Evolutionary conservation across 1,140 invertebrate genomes (phyloP).

Genomic region (Rhopalosiphum maidis): DNA sequence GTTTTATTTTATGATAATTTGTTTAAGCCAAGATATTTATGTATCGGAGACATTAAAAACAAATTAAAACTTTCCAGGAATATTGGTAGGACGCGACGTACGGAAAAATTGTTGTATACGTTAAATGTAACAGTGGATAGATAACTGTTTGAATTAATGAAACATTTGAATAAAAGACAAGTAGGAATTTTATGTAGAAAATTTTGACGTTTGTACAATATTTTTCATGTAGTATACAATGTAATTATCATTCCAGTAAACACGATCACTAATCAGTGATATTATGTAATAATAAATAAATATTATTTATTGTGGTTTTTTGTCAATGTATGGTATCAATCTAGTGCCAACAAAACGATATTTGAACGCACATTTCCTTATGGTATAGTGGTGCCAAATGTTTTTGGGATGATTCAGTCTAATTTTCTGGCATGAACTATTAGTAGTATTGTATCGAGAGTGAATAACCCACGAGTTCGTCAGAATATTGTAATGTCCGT

Average conservation of each 20-base stretch:
- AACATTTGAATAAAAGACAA: neutral
- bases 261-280: neutral
- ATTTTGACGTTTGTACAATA: neutral
- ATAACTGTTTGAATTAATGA: neutral
- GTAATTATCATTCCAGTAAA: neutral
- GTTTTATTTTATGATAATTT: neutral
- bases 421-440: conserved; percentile 28
- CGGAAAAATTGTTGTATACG: neutral
- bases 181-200: neutral
- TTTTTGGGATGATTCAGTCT: conserved; percentile 53
- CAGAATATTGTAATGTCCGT: conserved; percentile 9
- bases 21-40: neutral
- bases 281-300: neutral
- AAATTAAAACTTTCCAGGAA: neutral
- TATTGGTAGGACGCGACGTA: neutral
- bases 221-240: neutral
- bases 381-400: conserved; percentile 29
- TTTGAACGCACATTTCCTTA: conserved; percentile 34
- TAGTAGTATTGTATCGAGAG: neutral
- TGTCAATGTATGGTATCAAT: neutral
- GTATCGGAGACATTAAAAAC: neutral
- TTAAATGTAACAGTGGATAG: neutral
- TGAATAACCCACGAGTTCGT: conserved; percentile 35
- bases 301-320: neutral
- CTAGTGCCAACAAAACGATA: neutral